phyloP scores from a whole-genome alignment of 2,113 vertebrate genomes.

The Hyla sarda region DNA sequence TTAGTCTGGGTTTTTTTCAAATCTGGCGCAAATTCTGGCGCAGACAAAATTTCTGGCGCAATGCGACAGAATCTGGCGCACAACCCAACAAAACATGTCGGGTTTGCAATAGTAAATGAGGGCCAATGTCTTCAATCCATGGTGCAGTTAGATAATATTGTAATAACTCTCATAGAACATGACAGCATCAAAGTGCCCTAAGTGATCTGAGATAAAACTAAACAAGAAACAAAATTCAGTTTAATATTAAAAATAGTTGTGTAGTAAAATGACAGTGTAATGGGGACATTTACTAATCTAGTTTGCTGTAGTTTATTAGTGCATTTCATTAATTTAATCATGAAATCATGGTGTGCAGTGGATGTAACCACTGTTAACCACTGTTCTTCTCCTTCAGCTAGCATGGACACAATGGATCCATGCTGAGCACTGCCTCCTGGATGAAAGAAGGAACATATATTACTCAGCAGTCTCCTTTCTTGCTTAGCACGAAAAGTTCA shows the following conservation, averaged over 20 bases:
- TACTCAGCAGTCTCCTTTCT: conserved; percentile 14
- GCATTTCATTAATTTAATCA: not conserved
- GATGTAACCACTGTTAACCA: not conserved
- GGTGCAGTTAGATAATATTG: not conserved
- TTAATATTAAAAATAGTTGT: not conserved
- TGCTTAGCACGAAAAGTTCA: not conserved
- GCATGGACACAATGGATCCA: not conserved
- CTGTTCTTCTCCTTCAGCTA: not conserved
- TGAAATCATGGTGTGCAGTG: not conserved
- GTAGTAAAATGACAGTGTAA: not conserved
- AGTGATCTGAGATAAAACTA: not conserved
- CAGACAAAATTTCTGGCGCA: too few relatives aligned
- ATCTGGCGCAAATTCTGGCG: too few relatives aligned
- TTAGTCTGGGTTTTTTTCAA: too few relatives aligned
- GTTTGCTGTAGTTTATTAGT: not conserved
- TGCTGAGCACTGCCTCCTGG: conserved; percentile 16
- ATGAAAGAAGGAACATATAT: conserved; percentile 9
- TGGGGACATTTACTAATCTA: not conserved
- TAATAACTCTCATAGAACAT: not conserved
- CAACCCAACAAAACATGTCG: too few relatives aligned
- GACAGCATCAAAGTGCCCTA: not conserved
- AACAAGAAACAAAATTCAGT: not conserved
- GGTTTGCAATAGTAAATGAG: too few relatives aligned
- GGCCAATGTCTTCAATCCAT: too few relatives aligned
- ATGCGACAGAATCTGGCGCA: too few relatives aligned